phyloP scores from a whole-genome alignment of 2,113 vertebrate species.

The Motacilla alba region DNA sequence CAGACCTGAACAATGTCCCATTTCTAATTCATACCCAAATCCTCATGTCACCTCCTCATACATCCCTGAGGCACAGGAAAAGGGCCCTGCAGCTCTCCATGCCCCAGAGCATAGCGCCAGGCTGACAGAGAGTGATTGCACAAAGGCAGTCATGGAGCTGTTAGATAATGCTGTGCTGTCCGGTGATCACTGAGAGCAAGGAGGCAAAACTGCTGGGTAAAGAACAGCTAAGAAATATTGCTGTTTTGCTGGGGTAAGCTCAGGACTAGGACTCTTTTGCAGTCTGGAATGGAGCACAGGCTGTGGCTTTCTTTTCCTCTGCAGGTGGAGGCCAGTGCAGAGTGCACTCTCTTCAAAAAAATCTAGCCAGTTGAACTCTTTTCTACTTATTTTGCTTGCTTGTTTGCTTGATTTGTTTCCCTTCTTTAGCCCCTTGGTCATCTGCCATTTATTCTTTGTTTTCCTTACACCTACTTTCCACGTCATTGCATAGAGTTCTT shows the following conservation, averaged over 20 bases:
- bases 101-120: accelerated
- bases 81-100: background rate
- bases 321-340: background rate
- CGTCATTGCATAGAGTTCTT: background rate
- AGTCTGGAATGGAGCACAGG: background rate
- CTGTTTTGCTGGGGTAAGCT: background rate
- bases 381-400: background rate
- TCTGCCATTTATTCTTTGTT: background rate
- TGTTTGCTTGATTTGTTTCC: background rate
- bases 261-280: background rate
- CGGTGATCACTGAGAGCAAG: background rate
- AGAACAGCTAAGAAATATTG: background rate
- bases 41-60: background rate
- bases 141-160: background rate
- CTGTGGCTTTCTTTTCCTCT: background rate
- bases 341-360: background rate
- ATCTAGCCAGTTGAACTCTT: background rate
- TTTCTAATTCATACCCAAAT: background rate
- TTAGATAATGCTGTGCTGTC: background rate
- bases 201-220: background rate
- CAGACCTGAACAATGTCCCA: background rate
- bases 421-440: background rate
- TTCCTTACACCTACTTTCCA: background rate
- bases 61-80: background rate
- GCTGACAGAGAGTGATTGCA: background rate